Evolutionary conservation across 1,140 invertebrate species (phyloP).

Genomic region (Asbolus verrucosus): DNA sequence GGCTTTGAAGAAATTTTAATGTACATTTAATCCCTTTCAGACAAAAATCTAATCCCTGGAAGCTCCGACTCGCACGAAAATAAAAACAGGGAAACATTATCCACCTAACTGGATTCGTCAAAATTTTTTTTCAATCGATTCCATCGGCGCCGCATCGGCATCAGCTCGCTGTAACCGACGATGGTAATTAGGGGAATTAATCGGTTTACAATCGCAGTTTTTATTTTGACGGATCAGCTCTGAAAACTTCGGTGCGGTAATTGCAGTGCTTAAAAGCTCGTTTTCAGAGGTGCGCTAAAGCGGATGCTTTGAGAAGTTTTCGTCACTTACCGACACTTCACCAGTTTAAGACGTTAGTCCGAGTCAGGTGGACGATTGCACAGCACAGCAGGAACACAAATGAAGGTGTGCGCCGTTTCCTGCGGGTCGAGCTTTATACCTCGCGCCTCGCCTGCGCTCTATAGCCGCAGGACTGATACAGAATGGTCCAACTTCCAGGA

Average conservation of each 20-base stretch:
- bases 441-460: conserved; percentile 43
- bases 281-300: not conserved
- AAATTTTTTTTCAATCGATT: conserved; percentile 18
- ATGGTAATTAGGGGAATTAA: too few species aligned
- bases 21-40: too few species aligned
- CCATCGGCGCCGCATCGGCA: not conserved
- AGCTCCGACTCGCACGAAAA: not conserved
- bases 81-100: not conserved
- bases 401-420: conserved; percentile 47
- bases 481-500: not conserved
- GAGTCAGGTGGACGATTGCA: conserved; percentile 15
- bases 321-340: conserved; percentile 14
- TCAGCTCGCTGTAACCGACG: too few species aligned
- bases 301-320: not conserved
- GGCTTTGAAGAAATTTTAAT: too few species aligned
- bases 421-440: conserved; percentile 45
- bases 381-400: conserved; percentile 46
- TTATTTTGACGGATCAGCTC: too few species aligned
- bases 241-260: too few species aligned
- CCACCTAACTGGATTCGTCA: not conserved
- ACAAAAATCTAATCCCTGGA: not conserved
- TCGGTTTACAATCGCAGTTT: too few species aligned
- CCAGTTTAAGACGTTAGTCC: conserved; percentile 19
- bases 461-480: conserved; percentile 1
- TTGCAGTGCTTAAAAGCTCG: not conserved